These are phyloP conservation scores for Pseudomyrmex gracilis DNA, from an alignment of 1,140 invertebrate genomes.

Conservation along the genomic window DNA sequence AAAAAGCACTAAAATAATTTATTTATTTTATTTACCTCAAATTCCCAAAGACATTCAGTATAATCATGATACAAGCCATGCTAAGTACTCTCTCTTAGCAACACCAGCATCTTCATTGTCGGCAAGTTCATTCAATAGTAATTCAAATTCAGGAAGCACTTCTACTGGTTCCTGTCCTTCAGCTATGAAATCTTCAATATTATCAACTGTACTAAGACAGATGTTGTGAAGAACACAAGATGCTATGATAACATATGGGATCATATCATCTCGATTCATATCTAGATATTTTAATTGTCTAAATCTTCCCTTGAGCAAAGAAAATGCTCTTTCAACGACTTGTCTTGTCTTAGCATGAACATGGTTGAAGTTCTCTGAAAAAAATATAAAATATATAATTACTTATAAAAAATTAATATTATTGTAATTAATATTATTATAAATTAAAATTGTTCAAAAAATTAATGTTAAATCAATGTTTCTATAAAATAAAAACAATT, in stretches of 20 bases:
- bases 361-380: neutral
- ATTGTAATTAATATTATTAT: slow-evolving; percentile 2
- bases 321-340: neutral
- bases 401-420: neutral
- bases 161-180: too few relatives aligned
- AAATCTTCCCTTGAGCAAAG: neutral
- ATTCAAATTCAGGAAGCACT: too few relatives aligned
- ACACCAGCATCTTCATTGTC: too few relatives aligned
- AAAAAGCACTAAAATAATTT: too few relatives aligned
- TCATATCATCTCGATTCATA: slow-evolving; percentile 3
- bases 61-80: too few relatives aligned
- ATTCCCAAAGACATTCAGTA: too few relatives aligned
- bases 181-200: neutral
- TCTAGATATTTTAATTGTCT: neutral
- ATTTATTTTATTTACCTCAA: too few relatives aligned
- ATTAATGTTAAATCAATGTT: too few relatives aligned
- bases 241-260: neutral
- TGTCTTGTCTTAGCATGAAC: neutral
- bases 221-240: slow-evolving; percentile 13
- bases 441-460: too few relatives aligned
- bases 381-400: neutral
- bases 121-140: too few relatives aligned
- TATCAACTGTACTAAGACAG: neutral
- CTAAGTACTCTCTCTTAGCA: too few relatives aligned
- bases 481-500: too few relatives aligned